A percentile compares a stretch with the other conserved stretches of the same genome.
Conservation (phyloP, 30 jellyfish, hydroid and myxozoan species). For the Nemopilema nomurai region DNA sequence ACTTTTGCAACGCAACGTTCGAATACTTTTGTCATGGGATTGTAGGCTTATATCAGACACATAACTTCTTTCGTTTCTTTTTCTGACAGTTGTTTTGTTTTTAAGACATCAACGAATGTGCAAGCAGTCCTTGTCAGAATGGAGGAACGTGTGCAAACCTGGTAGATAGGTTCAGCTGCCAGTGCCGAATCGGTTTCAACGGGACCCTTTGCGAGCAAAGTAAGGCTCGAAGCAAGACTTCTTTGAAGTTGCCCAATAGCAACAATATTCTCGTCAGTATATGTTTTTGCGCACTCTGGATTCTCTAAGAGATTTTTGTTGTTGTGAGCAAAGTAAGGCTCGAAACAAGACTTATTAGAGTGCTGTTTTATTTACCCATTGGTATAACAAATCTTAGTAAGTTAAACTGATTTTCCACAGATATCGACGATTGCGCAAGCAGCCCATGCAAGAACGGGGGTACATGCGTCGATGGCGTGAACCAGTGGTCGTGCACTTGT, state of each 20-base stretch:
- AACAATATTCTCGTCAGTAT: too few relatives aligned
- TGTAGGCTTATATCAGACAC: too few relatives aligned
- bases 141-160: slow-evolving; percentile 19
- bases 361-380: too few relatives aligned
- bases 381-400: too few relatives aligned
- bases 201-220: slow-evolving; percentile 2
- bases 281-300: too few relatives aligned
- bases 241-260: too few relatives aligned
- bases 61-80: too few relatives aligned
- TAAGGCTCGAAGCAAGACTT: too few relatives aligned
- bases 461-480: neutral
- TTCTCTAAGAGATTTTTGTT: too few relatives aligned
- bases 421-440: slow-evolving; percentile 39
- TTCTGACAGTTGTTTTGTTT: neutral
- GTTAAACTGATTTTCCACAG: neutral
- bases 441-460: neutral
- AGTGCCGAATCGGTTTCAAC: slow-evolving; percentile 16
- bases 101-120: neutral
- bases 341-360: neutral
- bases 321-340: neutral
- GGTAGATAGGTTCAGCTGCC: slow-evolving; percentile 5
- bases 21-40: too few relatives aligned
- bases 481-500: neutral
- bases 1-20: too few relatives aligned
- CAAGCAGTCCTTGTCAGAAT: slow-evolving; percentile 12